Conservation (phyloP, 1,140 invertebrate genomes). For the Leguminivora glycinivorella region DNA sequence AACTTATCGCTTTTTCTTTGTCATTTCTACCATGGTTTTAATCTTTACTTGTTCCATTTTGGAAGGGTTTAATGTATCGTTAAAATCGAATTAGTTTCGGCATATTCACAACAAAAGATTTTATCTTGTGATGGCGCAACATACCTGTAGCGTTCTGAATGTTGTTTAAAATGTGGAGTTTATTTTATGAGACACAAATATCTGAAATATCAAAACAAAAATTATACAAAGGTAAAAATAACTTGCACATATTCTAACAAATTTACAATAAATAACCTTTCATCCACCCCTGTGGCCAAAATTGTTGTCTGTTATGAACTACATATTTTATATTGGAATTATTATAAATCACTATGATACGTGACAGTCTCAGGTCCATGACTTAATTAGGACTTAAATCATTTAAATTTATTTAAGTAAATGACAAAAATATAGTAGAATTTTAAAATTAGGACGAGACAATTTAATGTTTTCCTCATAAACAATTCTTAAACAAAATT, state of each 20-base stretch:
- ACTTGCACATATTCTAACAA: too few species aligned
- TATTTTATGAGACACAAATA: background rate
- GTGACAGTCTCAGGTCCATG: too few species aligned
- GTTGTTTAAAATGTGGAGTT: background rate
- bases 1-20: slow-evolving; percentile 7
- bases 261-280: too few species aligned
- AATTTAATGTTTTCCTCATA: background rate
- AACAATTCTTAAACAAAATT: background rate
- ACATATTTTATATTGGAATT: too few species aligned
- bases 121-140: background rate
- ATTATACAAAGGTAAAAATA: too few species aligned
- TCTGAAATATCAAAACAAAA: too few species aligned
- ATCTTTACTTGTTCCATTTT: slow-evolving; percentile 11
- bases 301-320: too few species aligned
- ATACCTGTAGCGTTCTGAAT: background rate
- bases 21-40: slow-evolving; percentile 3
- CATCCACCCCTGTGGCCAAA: too few species aligned
- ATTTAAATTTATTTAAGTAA: too few species aligned
- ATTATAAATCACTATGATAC: too few species aligned
- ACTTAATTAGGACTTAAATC: too few species aligned
- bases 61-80: slow-evolving; percentile 7
- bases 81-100: slow-evolving; percentile 10
- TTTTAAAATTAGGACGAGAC: background rate
- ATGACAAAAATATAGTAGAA: too few species aligned
- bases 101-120: slow-evolving; percentile 1